Percentiles rank a stretch among this genome's conserved stretches.
phyloP scores from a whole-genome alignment of 1,140 invertebrate species.

The Prorops nasuta region DNA sequence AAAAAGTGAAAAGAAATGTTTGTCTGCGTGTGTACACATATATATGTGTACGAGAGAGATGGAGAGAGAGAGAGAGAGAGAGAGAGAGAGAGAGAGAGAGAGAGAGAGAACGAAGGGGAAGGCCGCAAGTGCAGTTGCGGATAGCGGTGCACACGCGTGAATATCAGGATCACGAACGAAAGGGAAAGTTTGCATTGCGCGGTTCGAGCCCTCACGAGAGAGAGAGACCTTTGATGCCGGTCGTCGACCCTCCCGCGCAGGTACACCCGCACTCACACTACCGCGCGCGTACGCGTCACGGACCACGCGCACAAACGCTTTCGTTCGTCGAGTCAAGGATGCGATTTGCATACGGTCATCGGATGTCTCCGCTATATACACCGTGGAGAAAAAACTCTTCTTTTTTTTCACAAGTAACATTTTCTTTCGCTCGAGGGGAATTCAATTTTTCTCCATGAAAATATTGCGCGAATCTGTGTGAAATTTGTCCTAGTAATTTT shows the following conservation, averaged over 20 bases:
- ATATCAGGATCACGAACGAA: conserved; percentile 21
- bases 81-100: conserved; percentile 2
- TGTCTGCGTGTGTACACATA: too few species aligned
- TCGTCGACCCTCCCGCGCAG: conserved; percentile 12
- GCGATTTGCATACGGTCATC: conserved; percentile 25
- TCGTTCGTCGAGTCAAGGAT: conserved; percentile 26
- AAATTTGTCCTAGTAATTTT: too few species aligned
- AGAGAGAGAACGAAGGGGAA: too few species aligned
- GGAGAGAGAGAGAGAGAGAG: neutral
- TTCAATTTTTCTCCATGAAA: too few species aligned
- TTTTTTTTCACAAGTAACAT: too few species aligned
- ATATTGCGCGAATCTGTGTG: too few species aligned
- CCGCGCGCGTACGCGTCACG: neutral
- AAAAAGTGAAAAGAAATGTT: too few species aligned
- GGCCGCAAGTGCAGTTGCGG: too few species aligned
- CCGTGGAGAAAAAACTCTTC: too few species aligned
- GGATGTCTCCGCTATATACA: conserved; percentile 13
- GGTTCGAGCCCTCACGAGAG: conserved; percentile 10
- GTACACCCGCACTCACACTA: neutral
- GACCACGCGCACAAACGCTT: conserved; percentile 6
- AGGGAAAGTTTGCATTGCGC: conserved; percentile 20
- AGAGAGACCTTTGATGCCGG: conserved; percentile 1
- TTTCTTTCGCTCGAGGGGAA: too few species aligned
- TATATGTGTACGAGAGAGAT: too few species aligned
- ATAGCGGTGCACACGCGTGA: too few species aligned